These are phyloP conservation scores for Melanaphis sacchari DNA, from an alignment of 1,140 invertebrate genomes.

Conservation along the genomic window DNA sequence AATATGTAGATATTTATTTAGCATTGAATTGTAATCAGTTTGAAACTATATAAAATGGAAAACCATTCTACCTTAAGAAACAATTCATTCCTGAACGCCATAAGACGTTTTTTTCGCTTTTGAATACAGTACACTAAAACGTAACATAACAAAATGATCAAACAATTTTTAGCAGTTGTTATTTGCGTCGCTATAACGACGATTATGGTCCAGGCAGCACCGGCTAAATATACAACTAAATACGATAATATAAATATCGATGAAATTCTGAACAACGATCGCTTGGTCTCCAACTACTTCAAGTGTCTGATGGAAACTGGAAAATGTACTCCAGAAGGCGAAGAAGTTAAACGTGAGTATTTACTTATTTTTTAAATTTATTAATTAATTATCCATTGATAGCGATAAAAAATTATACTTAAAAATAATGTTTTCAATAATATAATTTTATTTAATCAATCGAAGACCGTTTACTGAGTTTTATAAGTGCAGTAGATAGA, in stretches of 20 bases:
- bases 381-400: neutral
- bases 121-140: neutral
- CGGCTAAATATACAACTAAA: slow-evolving; percentile 72
- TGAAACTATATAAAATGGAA: slow-evolving; percentile 18
- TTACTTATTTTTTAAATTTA: neutral
- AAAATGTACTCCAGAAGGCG: slow-evolving; percentile 74
- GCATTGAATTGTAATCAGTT: neutral
- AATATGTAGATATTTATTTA: neutral
- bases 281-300: slow-evolving; percentile 72
- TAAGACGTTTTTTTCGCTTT: neutral
- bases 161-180: neutral
- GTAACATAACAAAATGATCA: slow-evolving; percentile 7
- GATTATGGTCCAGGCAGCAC: slow-evolving; percentile 1
- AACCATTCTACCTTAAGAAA: neutral
- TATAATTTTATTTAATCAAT: neutral
- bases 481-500: neutral
- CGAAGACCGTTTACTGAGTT: neutral
- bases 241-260: slow-evolving; percentile 77
- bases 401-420: neutral
- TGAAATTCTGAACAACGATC: slow-evolving; percentile 72
- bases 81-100: neutral
- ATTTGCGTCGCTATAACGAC: neutral
- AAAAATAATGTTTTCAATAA: neutral
- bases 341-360: slow-evolving; percentile 74
- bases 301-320: slow-evolving; percentile 74